Evolutionary conservation across 2,113 vertebrate species (phyloP).

Genomic region (Mobula birostris): DNA sequence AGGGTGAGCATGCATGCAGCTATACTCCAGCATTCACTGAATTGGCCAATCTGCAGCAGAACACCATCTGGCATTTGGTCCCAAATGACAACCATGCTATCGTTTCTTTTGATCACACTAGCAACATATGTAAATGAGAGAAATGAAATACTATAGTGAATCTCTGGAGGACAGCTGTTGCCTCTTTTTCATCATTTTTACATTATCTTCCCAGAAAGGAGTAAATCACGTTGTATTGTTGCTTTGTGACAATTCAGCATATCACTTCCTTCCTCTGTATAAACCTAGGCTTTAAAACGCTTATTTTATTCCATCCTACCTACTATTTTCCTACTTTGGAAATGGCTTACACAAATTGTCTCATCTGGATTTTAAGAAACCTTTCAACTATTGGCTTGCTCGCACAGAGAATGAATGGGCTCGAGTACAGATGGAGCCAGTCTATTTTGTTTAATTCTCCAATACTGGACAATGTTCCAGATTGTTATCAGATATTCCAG

Average conservation of each 20-base stretch:
- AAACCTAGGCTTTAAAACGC: not conserved
- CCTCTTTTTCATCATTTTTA: slow-evolving; percentile 20
- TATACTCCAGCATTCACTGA: not conserved
- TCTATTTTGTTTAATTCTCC: not conserved
- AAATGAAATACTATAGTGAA: not conserved
- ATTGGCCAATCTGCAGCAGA: not conserved
- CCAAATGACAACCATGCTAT: not conserved
- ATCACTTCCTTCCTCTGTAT: not conserved
- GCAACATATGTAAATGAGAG: slow-evolving; percentile 18
- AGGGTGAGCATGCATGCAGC: not conserved
- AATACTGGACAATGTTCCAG: not conserved
- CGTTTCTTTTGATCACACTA: slow-evolving; percentile 29
- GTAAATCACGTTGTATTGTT: not conserved
- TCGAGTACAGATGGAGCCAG: not conserved
- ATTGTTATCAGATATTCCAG: not conserved
- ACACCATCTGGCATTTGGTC: slow-evolving; percentile 29
- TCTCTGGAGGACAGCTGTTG: not conserved
- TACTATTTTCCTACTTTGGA: not conserved
- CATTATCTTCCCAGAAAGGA: slow-evolving; percentile 6
- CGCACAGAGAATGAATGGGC: not conserved
- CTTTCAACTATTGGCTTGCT: not conserved
- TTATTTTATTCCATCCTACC: not conserved
- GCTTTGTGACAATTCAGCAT: not conserved
- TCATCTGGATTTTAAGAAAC: not conserved
- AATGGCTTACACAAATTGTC: not conserved